Base-by-base conservation (phyloP, 2,888 invertebrate species). In the Meliscaeva auricollis region DNA sequence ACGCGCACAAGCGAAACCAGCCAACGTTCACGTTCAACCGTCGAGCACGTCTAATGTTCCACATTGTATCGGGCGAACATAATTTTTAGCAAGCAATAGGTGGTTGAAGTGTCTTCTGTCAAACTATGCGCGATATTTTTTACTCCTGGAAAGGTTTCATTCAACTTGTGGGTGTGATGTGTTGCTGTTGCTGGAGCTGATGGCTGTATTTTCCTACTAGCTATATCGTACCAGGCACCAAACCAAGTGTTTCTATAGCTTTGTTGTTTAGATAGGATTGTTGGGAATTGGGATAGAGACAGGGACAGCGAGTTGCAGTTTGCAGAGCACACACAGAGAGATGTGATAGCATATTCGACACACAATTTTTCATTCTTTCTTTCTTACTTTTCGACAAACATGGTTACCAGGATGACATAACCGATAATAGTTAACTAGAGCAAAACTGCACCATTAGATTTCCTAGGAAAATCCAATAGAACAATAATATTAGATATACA, bases 321-420 rank as follows among this genome's bases (percentile, higher is more conserved):
- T 8, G 46, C 46, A 46, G 6, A 17, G 46, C 26, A 38, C 11
- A 38, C 9, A 38, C 11, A 38, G 32, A 30, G 17, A 30, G 32
- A 56, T 11, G 17, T 13, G 38, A 38, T 13, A 20, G 15, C 32
- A 30, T 20, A 32, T 48, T 22, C 13, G 20, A 20, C 88, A 88
- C 88, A 89, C 89, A 89, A 89, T 89, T 87, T 88, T 88, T 88
- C 85, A 88, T 89, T 88, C 85, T 87, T 88, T 90, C 90, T 90
- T 91, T 90, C 89, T 91, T 89, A 90, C 90, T 89, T 88, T 89
- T 90, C 91, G 91, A 91, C 92, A 92, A 91, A 91, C 92, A 91
- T 92, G 91, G 90, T 88, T 91, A 91, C 89, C 90, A 91, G 92
- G 91, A 88, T 90, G 89, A 88, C 91, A 91, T 91, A 89, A 90